phyloP scores from a whole-genome alignment of 2,888 invertebrate species.

The Campoplex capitator region DNA sequence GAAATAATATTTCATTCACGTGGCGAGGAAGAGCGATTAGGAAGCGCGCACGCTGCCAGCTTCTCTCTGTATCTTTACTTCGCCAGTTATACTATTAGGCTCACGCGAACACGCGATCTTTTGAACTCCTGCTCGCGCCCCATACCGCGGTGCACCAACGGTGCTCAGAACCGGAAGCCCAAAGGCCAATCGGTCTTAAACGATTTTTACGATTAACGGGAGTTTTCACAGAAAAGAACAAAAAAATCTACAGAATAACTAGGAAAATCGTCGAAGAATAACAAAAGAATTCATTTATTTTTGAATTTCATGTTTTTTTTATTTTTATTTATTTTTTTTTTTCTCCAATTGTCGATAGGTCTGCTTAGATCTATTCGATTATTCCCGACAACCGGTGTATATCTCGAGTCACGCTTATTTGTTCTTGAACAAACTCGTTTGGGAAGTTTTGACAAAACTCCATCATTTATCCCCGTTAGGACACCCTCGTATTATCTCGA shows the following conservation, averaged over 20 bases:
- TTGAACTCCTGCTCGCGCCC: slow-evolving; percentile 59
- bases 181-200: slow-evolving; percentile 59
- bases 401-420: background rate
- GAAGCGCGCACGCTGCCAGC: slow-evolving; percentile 47
- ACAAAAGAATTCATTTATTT: background rate
- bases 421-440: background rate
- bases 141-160: slow-evolving; percentile 62
- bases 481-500: slow-evolving; percentile 10
- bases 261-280: background rate
- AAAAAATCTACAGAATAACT: background rate
- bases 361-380: background rate
- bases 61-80: slow-evolving; percentile 72
- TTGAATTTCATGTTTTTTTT: background rate
- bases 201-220: slow-evolving; percentile 56
- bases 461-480: background rate
- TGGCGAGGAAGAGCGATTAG: slow-evolving; percentile 60
- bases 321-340: no score
- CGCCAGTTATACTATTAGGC: slow-evolving; percentile 72
- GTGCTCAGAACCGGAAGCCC: slow-evolving; percentile 64
- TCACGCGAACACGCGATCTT: slow-evolving; percentile 79
- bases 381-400: background rate
- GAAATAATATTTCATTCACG: slow-evolving; percentile 77
- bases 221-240: slow-evolving; percentile 4
- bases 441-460: background rate
- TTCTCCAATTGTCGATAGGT: background rate